phyloP scores from a whole-genome alignment of 2,888 invertebrate species.

The Neuroscelio doddi region DNA sequence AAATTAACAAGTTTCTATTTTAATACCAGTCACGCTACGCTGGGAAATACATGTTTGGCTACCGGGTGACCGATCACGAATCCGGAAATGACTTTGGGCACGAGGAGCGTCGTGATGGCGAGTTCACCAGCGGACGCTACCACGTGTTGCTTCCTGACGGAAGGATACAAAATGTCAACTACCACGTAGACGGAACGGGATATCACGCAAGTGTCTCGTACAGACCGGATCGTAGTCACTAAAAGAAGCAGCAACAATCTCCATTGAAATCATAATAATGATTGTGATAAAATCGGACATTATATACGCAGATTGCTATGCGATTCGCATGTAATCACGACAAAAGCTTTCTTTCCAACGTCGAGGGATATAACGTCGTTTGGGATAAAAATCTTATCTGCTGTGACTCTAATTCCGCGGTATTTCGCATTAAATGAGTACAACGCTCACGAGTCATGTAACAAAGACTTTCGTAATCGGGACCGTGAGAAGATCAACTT shows the following conservation, averaged over 20 bases:
- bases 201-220: conserved; percentile 86
- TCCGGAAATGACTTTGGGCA: conserved; percentile 86
- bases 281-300: conserved; percentile 2
- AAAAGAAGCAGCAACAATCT: background rate
- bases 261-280: background rate
- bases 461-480: conserved; percentile 40
- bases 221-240: conserved; percentile 3
- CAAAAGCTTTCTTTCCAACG: conserved; percentile 37
- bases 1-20: conserved; percentile 10
- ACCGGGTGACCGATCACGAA: conserved; percentile 81
- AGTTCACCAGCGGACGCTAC: conserved; percentile 82
- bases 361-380: conserved; percentile 8
- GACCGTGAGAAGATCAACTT: conserved; percentile 34
- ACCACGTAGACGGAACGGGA: conserved; percentile 84
- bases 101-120: conserved; percentile 80
- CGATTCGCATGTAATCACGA: conserved; percentile 31
- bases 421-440: conserved; percentile 19
- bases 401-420: conserved; percentile 18
- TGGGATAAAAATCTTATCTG: conserved; percentile 44
- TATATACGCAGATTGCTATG: conserved; percentile 13
- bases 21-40: conserved; percentile 76
- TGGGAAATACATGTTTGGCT: conserved; percentile 75
- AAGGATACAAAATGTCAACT: conserved; percentile 83
- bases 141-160: conserved; percentile 87
- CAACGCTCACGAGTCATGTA: conserved; percentile 15